These are phyloP conservation scores for Raja brachyura DNA, from an alignment of 2,113 vertebrate species.

Conservation along the genomic window DNA sequence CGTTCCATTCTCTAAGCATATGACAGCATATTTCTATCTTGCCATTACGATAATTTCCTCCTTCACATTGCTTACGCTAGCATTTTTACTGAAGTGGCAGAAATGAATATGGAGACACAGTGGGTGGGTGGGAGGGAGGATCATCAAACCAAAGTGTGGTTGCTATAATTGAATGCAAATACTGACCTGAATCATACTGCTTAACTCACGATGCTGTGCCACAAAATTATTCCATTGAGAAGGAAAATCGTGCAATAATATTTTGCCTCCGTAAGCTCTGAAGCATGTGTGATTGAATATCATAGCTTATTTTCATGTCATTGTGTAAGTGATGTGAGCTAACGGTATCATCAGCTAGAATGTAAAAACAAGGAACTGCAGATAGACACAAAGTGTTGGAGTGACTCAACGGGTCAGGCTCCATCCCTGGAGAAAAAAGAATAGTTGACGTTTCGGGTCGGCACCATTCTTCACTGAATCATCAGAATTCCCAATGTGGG, in stretches of 20 bases:
- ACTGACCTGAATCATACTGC: not conserved
- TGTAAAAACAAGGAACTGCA: too few relatives aligned
- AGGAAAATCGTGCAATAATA: not conserved
- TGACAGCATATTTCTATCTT: not conserved
- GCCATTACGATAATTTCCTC: not conserved
- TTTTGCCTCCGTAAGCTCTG: not conserved
- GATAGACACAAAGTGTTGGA: too few relatives aligned
- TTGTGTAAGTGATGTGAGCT: not conserved
- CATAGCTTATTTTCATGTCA: not conserved
- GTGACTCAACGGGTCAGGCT: too few relatives aligned
- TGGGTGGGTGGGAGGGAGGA: not conserved
- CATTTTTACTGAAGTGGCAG: not conserved
- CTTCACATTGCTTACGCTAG: not conserved
- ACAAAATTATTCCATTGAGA: not conserved
- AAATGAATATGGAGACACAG: not conserved
- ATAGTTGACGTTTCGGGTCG: too few relatives aligned
- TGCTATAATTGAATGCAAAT: not conserved
- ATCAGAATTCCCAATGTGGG: too few relatives aligned
- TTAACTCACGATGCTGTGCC: not conserved
- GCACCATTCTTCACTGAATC: too few relatives aligned
- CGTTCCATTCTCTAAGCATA: too few relatives aligned
- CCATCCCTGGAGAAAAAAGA: too few relatives aligned
- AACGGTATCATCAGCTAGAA: not conserved
- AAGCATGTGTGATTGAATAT: not conserved
- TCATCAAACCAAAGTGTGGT: not conserved